phyloP scores from a whole-genome alignment of 2,797 vertebrate genomes.

The Catamblyrhynchus diadema region DNA sequence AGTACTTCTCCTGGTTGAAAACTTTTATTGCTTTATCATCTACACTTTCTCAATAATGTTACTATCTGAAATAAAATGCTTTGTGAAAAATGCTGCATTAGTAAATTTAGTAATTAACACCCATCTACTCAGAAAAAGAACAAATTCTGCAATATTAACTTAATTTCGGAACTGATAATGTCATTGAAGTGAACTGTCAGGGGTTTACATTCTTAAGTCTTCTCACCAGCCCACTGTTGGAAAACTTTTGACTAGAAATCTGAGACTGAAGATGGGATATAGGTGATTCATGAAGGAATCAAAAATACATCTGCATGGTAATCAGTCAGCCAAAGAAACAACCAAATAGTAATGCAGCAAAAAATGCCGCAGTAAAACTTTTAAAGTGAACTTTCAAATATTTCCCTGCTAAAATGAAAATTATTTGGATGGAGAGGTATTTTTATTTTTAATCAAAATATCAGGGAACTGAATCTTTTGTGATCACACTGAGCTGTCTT shows the following conservation, averaged over 20 bases:
- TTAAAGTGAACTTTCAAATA: background rate
- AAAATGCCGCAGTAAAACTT: background rate
- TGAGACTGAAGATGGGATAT: background rate
- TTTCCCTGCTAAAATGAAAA: background rate
- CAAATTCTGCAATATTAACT: background rate
- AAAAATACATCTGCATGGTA: background rate
- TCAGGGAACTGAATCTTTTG: background rate
- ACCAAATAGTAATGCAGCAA: background rate
- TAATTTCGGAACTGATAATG: background rate
- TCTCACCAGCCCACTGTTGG: background rate
- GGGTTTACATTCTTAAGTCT: background rate
- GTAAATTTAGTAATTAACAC: background rate
- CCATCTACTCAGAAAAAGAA: background rate
- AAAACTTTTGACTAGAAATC: background rate
- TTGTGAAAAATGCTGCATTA: background rate
- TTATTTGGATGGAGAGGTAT: background rate
- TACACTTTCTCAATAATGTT: background rate
- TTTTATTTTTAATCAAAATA: background rate
- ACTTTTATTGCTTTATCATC: background rate
- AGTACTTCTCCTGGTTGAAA: background rate
- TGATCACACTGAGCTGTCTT: background rate
- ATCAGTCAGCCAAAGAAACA: background rate
- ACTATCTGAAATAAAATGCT: background rate
- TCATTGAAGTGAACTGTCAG: background rate
- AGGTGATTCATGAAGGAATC: background rate